Percentiles rank a stretch among this genome's conserved stretches.
Conservation (phyloP, 2,888 invertebrate species). For the Chrysolina oricalcia region DNA sequence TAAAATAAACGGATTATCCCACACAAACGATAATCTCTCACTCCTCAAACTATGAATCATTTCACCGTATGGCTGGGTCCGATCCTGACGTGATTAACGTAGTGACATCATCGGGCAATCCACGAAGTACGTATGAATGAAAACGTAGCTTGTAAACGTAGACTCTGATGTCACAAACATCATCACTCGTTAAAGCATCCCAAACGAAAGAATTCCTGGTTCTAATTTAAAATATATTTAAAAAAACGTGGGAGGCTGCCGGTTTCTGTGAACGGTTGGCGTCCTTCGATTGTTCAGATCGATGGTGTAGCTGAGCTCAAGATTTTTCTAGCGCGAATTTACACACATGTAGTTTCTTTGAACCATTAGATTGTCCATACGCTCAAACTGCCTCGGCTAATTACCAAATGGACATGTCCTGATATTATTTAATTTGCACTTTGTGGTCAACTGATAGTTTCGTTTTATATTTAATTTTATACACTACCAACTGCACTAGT, state of each 20-base stretch:
- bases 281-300: background rate
- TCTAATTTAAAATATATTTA: conserved; percentile 33
- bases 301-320: background rate
- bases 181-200: conserved; percentile 32
- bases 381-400: too few relatives aligned
- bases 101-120: conserved; percentile 56
- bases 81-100: conserved; percentile 48
- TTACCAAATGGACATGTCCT: too few relatives aligned
- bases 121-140: conserved; percentile 55
- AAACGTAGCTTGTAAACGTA: conserved; percentile 52
- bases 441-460: too few relatives aligned
- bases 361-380: too few relatives aligned
- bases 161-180: conserved; percentile 45
- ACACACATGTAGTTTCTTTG: background rate
- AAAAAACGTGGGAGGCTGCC: conserved; percentile 18
- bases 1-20: too few relatives aligned
- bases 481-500: too few relatives aligned
- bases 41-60: background rate
- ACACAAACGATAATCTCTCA: too few relatives aligned
- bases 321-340: background rate
- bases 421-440: too few relatives aligned
- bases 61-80: conserved; percentile 12
- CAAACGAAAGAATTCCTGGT: conserved; percentile 25
- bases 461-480: too few relatives aligned
- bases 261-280: background rate